Evolutionary conservation across 1,140 invertebrate genomes (phyloP).

Genomic region (Sinella curviseta): DNA sequence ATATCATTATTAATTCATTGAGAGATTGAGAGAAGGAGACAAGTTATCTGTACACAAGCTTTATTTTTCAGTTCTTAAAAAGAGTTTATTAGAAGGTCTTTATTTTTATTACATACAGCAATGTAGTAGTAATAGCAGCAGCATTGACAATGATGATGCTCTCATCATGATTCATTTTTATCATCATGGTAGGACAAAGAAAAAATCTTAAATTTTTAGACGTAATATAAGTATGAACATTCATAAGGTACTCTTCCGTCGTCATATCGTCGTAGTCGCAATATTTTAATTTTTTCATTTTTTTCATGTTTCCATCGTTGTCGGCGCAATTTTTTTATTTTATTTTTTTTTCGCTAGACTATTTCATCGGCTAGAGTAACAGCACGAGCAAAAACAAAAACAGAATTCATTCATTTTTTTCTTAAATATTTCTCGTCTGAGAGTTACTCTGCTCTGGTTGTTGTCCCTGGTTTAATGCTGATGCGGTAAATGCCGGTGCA

Average conservation of each 20-base stretch:
- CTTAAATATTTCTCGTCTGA: background rate
- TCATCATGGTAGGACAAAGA: too few species aligned
- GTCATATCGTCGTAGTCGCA: too few species aligned
- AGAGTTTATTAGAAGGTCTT: conserved; percentile 20
- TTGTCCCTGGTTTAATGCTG: conserved; percentile 20
- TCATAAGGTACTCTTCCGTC: conserved; percentile 20
- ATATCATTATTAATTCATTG: too few species aligned
- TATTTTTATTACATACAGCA: background rate
- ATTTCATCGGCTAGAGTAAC: background rate
- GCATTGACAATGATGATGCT: background rate
- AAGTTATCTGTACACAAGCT: background rate
- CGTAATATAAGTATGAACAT: background rate
- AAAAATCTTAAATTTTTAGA: too few species aligned
- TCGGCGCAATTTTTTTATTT: background rate
- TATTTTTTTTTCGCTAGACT: background rate
- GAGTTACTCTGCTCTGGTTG: background rate
- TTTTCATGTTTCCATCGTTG: background rate
- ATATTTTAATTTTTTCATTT: too few species aligned
- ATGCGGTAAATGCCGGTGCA: conserved; percentile 23
- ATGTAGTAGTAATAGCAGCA: background rate
- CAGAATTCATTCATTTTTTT: background rate
- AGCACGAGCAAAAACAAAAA: background rate
- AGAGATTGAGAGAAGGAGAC: background rate
- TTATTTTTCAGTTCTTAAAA: conserved; percentile 1
- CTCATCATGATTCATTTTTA: too few species aligned